phyloP scores from a whole-genome alignment of 2,797 vertebrate genomes.

The Eremophila alpestris region DNA sequence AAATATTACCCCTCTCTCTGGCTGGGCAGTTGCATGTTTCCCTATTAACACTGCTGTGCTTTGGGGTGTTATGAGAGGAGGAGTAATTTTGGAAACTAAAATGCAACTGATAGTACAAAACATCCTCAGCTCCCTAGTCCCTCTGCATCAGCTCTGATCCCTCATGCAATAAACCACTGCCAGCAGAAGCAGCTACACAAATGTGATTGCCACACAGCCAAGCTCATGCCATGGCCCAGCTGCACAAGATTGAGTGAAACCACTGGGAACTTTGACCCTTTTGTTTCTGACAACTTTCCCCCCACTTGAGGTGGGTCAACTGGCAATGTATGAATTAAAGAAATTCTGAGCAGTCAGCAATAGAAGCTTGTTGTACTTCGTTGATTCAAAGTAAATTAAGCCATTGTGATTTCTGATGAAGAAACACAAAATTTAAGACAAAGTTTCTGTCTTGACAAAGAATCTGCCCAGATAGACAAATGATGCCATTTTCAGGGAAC shows the following conservation, averaged over 20 bases:
- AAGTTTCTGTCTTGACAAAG: not conserved
- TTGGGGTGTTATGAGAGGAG: not conserved
- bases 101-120: not conserved
- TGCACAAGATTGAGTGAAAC: not conserved
- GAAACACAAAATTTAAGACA: not conserved
- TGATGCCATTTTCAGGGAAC: not conserved
- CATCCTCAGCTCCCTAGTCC: not conserved
- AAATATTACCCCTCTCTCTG: not conserved
- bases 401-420: not conserved
- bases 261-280: not conserved
- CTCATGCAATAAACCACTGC: not conserved
- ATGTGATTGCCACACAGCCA: not conserved
- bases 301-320: not conserved
- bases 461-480: not conserved
- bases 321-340: not conserved
- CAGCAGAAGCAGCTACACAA: not conserved
- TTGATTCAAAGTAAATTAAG: not conserved
- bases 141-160: not conserved
- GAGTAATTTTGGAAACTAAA: not conserved
- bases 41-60: not conserved
- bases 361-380: not conserved
- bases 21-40: not conserved
- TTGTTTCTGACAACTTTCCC: not conserved
- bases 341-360: not conserved
- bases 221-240: not conserved